These are phyloP conservation scores for Fratercula arctica DNA, from an alignment of 2,797 vertebrate genomes.

Conservation along the genomic window DNA sequence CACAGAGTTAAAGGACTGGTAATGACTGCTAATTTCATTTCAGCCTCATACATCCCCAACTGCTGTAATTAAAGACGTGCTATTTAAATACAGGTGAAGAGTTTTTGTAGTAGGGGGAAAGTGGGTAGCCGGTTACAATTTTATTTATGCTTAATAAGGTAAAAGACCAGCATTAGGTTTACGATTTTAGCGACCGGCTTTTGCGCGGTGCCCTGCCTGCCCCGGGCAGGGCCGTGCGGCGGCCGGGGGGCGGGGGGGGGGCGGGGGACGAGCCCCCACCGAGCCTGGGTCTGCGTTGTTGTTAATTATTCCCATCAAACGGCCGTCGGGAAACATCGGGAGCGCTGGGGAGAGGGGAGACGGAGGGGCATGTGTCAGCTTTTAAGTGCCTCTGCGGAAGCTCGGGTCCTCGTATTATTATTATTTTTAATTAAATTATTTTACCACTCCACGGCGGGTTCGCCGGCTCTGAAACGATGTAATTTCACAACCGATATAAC, in stretches of 20 bases:
- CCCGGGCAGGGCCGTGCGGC: neutral
- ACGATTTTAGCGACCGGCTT: neutral
- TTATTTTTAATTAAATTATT: slow-evolving; percentile 80
- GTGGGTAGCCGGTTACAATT: slow-evolving; percentile 67
- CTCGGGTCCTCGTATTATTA: slow-evolving; percentile 63
- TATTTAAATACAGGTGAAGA: slow-evolving; percentile 87
- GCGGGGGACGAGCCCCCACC: neutral
- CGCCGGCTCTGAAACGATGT: slow-evolving; percentile 67
- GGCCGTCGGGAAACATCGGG: slow-evolving; percentile 38
- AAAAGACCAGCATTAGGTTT: slow-evolving; percentile 26
- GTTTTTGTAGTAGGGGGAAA: slow-evolving; percentile 56
- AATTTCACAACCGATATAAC: slow-evolving; percentile 69
- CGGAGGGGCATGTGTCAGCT: slow-evolving; percentile 59
- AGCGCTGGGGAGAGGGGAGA: slow-evolving; percentile 49
- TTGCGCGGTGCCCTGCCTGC: slow-evolving; percentile 25
- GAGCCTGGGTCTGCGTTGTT: slow-evolving; percentile 3
- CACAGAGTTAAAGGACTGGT: slow-evolving; percentile 85
- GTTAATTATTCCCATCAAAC: slow-evolving; percentile 62
- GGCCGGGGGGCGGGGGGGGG: too few relatives aligned
- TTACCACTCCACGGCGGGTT: slow-evolving; percentile 52
- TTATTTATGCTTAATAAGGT: slow-evolving; percentile 65
- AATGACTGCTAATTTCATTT: slow-evolving; percentile 89
- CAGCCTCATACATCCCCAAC: slow-evolving; percentile 82
- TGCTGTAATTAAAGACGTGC: slow-evolving; percentile 84
- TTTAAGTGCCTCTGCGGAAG: slow-evolving; percentile 70